Evolutionary conservation across 1,140 invertebrate species (phyloP), one percentile per base, ranked within the genome.

Genomic region (Sweltsa coloradensis): DNA sequence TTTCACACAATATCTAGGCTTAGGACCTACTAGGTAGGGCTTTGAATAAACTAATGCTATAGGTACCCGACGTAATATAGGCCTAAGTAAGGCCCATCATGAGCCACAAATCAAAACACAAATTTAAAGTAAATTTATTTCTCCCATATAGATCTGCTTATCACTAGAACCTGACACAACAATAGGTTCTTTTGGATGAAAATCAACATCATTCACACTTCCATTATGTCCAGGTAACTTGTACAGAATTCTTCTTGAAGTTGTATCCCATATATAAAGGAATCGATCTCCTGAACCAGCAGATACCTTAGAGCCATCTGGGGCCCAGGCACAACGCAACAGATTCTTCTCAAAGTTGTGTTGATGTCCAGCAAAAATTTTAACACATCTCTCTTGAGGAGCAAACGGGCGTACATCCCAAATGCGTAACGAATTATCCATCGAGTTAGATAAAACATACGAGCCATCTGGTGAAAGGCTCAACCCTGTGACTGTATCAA

Each of bases 331-430:
- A 65, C 90, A 94, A 14, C 85, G 70, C 16, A 97, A 63, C 36
- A 96, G 68, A 69, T 89, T 89, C 78, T 95, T 96, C 72, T 98
- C 95, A 72, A 97, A 99, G 68, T 97, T 97, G 66, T 98, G 94
- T 58, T 94, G 90, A 72, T 97, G 91, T 0, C 94, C 94, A 48
- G 74, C 74, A 49, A 98, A 78, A 27, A 96, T 81, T 70, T 96
- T 95, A 0, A 96, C 83, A 66, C 92, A 97, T 51, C 96, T 73
- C 58, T 98, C 91, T 40, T 81, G 78, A 1, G 91, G 88, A 2
- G 75, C 76, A 64, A 74, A 83, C 29, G 81, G 79, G 41, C 79
- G 57, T 16, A 85, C 69, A 63, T 83, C 82, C 81, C 81, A 83
- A 25, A 81, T 72, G 54, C 81, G 7, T 66, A 67, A 57, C 83